These are phyloP conservation scores for Tipula confusa DNA, from an alignment of 2,888 invertebrate species.

Conservation along the genomic window DNA sequence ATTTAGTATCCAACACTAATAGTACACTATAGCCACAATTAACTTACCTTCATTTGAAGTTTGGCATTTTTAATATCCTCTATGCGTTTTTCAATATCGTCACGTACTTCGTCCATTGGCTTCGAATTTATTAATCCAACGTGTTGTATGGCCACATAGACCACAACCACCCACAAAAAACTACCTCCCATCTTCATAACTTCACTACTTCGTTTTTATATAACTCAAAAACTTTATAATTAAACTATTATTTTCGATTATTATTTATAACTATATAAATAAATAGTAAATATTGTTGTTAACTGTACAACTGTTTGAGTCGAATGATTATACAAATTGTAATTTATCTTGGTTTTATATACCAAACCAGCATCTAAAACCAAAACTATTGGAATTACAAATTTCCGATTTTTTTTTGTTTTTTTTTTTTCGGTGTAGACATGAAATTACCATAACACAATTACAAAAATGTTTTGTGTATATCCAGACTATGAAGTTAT, in stretches of 20 bases:
- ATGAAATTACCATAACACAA: background rate
- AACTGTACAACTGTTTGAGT: background rate
- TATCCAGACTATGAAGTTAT: background rate
- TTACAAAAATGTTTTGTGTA: background rate
- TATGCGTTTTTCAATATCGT: background rate
- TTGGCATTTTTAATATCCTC: slow-evolving; percentile 12
- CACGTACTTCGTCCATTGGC: background rate
- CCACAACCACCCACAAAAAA: background rate
- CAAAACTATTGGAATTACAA: background rate
- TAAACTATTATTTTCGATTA: background rate
- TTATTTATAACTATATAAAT: background rate
- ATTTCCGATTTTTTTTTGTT: background rate
- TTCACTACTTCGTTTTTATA: background rate
- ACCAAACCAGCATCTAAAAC: background rate
- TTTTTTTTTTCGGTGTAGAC: background rate
- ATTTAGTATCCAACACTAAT: background rate
- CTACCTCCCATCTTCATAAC: background rate
- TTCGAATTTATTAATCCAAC: background rate
- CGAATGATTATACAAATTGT: background rate
- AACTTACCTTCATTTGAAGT: background rate
- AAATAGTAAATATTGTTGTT: background rate
- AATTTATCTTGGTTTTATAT: background rate
- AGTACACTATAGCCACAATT: background rate
- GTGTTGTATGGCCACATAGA: background rate
- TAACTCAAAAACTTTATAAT: background rate